phyloP scores from a whole-genome alignment of 2,797 vertebrate genomes.

The Sardinella longiceps region DNA sequence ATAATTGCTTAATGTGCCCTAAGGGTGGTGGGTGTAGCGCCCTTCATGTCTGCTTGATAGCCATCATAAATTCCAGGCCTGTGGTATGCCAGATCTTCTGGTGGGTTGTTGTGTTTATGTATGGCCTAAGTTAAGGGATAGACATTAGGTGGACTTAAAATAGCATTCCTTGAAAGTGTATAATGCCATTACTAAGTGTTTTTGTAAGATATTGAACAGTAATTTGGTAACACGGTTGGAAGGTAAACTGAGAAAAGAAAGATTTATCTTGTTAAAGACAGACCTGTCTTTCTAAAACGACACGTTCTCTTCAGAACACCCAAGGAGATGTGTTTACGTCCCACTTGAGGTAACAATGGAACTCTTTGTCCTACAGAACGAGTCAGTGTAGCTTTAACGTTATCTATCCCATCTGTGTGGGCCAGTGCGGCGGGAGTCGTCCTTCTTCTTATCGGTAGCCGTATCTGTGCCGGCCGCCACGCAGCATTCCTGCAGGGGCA shows the following conservation, averaged over 20 bases:
- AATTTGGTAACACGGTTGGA: neutral
- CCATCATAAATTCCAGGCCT: neutral
- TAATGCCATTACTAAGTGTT: neutral
- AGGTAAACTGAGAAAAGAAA: neutral
- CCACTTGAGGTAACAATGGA: neutral
- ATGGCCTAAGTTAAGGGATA: neutral
- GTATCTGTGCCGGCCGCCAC: neutral
- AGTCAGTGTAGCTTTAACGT: slow-evolving; percentile 1
- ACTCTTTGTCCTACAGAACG: neutral
- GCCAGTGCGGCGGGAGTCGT: neutral
- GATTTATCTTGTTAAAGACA: neutral
- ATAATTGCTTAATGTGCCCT: neutral
- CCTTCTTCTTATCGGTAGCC: neutral
- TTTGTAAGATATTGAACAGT: neutral
- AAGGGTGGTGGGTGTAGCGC: neutral
- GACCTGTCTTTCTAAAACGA: neutral
- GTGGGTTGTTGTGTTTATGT: neutral
- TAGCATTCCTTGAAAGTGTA: neutral
- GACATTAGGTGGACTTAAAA: neutral
- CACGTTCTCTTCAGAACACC: neutral
- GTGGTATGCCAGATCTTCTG: neutral
- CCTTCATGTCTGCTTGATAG: neutral
- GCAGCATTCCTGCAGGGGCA: neutral
- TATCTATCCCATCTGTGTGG: neutral
- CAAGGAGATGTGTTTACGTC: neutral